Percentiles rank a stretch among this genome's conserved stretches.
Conservation (phyloP, 2,888 invertebrate genomes). For the Zonitis immaculata region DNA sequence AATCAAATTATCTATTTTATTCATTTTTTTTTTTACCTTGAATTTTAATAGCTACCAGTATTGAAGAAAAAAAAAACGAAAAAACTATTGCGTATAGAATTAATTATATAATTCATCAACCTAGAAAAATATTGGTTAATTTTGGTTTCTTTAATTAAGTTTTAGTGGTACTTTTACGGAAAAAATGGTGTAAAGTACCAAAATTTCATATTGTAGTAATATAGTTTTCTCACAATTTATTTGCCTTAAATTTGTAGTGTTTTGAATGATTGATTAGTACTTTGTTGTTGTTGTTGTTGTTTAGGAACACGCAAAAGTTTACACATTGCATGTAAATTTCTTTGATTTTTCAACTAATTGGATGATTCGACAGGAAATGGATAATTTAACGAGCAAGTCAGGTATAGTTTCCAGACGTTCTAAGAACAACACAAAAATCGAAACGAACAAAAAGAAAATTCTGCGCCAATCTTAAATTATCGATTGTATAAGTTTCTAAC, state of each 20-base stretch:
- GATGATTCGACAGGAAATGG: not conserved
- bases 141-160: too few species aligned
- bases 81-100: too few species aligned
- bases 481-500: too few species aligned
- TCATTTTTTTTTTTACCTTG: not conserved
- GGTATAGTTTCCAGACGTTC: not conserved
- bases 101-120: too few species aligned
- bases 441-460: not conserved
- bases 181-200: too few species aligned
- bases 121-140: not conserved
- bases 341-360: not conserved
- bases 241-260: too few species aligned
- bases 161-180: too few species aligned
- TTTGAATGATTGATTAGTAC: not conserved
- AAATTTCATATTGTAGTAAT: too few species aligned
- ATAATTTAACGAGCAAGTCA: not conserved
- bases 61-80: not conserved
- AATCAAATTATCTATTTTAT: not conserved
- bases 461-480: too few species aligned
- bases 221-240: not conserved
- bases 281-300: not conserved
- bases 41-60: not conserved
- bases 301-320: not conserved
- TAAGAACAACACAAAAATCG: not conserved
- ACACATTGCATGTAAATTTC: conserved; percentile 1